Evolutionary conservation across 2,888 invertebrate genomes (phyloP), one percentile per base, ranked within the genome.

Genomic region (Ennomos fuscantarius): DNA sequence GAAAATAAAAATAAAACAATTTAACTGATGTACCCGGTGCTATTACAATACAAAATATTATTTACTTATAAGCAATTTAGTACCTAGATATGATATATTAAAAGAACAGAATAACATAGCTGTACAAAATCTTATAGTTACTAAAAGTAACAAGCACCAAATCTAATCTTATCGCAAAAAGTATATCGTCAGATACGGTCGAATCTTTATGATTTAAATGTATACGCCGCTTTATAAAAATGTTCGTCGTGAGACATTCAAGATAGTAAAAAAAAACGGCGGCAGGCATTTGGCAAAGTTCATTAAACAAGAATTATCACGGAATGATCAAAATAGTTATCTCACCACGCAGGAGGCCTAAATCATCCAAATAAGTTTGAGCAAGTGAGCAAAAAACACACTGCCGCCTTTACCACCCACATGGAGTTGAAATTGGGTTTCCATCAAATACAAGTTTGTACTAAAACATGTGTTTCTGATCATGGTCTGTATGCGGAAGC

Each of bases 321-420:
- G 48, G 52, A 46, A 45, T 57, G 61, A 58, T 67, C 60, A 65
- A 66, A 60, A 66, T 63, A 66, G 66, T 73, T 63, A 72, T 68
- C 62, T 62, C 51, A 62, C 85, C 59, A 84, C 83, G 86, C 89
- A 83, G 89, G 89, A 85, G 89, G 87, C 82, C 84, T 81, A 76
- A 81, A 70, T 80, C 80, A 81, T 73, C 73, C 72, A 70, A 76
- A 74, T 81, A 79, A 79, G 82, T 85, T 84, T 79, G 79, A 71
- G 68, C 61, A 72, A 61, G 69, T 69, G 66, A 66, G 69, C 72
- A 77, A 78, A 82, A 79, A 76, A 68, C 65, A 67, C 68, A 68
- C 66, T 65, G 69, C 69, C 69, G 70, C 69, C 67, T 66, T 64
- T 67, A 74, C 87, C 89, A 87, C 89, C 87, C 89, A 89, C 88